A percentile compares a stretch with the other conserved stretches of the same genome.
phyloP scores from a whole-genome alignment of 2,797 vertebrate genomes.

The Cyclura pinguis region DNA sequence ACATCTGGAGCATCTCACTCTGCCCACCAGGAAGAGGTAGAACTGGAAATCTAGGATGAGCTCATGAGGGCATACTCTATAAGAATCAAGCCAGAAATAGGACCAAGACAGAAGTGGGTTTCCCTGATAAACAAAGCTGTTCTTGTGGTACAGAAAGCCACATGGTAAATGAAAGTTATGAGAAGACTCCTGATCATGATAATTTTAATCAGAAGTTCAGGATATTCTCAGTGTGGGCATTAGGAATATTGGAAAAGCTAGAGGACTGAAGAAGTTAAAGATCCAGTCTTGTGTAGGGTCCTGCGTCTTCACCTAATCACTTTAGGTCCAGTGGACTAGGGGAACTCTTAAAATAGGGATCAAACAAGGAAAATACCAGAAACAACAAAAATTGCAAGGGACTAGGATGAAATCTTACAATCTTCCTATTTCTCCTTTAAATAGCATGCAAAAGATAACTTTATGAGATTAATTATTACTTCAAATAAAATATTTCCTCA shows the following conservation, averaged over 20 bases:
- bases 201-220: neutral
- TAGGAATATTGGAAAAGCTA: neutral
- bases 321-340: too few relatives aligned
- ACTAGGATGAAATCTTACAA: neutral
- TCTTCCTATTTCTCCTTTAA: neutral
- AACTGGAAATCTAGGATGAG: neutral
- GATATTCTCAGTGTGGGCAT: neutral
- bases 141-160: neutral
- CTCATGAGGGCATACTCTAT: neutral
- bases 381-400: neutral
- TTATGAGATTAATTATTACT: neutral
- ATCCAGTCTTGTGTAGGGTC: neutral
- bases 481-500: neutral
- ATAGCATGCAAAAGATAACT: neutral
- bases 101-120: neutral
- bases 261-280: neutral
- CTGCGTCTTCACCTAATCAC: too few relatives aligned
- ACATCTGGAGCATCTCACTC: too few relatives aligned
- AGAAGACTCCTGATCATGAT: neutral
- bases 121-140: too few relatives aligned
- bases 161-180: neutral
- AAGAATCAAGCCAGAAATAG: neutral
- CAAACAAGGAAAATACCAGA: neutral
- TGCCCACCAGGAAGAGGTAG: neutral
- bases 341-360: neutral